Conservation (phyloP, 2,113 vertebrate species). For the Hippocampus barbouri region DNA sequence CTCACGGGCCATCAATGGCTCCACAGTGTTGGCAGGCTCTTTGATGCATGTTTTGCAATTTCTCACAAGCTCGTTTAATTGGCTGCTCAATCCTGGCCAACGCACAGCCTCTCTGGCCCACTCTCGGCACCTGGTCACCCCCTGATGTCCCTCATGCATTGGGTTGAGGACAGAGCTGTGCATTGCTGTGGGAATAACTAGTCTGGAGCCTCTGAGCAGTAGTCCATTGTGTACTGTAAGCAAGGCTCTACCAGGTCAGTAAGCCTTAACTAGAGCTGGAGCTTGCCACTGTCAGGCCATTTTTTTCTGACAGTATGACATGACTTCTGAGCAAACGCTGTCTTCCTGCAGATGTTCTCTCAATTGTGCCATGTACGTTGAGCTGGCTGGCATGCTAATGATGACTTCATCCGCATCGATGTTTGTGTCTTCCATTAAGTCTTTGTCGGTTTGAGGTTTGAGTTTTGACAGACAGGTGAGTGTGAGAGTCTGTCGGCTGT, state of each 20-base stretch:
- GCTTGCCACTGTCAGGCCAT: not conserved
- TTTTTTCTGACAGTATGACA: not conserved
- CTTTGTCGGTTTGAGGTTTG: too few species aligned
- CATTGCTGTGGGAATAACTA: slow-evolving; percentile 6
- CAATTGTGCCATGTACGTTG: not conserved
- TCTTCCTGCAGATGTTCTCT: not conserved
- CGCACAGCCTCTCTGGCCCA: too few species aligned
- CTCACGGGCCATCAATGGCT: too few species aligned
- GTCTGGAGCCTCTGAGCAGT: slow-evolving; percentile 7
- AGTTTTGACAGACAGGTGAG: too few species aligned
- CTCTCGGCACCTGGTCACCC: too few species aligned
- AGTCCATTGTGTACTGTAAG: not conserved
- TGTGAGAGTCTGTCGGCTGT: too few species aligned
- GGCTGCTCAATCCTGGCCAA: too few species aligned
- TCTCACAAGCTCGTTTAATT: too few species aligned
- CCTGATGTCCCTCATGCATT: too few species aligned
- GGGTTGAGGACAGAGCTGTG: not conserved
- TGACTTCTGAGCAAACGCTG: not conserved
- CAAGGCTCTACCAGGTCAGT: not conserved
- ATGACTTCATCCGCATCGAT: not conserved
- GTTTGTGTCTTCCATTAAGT: too few species aligned
- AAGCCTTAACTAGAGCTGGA: not conserved
- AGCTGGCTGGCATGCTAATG: not conserved
- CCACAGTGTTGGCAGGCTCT: too few species aligned
- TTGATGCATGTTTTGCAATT: too few species aligned